Evolutionary conservation across 2,888 invertebrate species (phyloP).

Genomic region (Drosophila ezoana): DNA sequence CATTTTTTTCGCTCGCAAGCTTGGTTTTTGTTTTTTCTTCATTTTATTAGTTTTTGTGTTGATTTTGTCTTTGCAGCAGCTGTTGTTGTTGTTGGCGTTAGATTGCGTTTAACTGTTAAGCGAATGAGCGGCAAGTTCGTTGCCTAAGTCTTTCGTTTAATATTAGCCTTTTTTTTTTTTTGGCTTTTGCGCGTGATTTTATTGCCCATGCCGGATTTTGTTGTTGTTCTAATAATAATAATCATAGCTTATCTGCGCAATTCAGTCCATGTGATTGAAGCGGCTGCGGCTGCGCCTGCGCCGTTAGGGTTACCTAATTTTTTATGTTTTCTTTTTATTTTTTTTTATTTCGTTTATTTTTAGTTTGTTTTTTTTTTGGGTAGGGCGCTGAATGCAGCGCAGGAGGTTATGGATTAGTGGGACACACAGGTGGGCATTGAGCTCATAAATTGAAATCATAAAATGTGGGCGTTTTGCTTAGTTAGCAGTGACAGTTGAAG

Average conservation of each 20-base stretch:
- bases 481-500: conserved; percentile 34
- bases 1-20: conserved; percentile 59
- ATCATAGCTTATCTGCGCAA: conserved; percentile 62
- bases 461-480: conserved; percentile 41
- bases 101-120: conserved; percentile 71
- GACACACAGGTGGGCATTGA: conserved; percentile 55
- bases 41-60: conserved; percentile 44
- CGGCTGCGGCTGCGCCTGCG: conserved; percentile 49
- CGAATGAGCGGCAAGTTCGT: conserved; percentile 50
- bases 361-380: conserved; percentile 48
- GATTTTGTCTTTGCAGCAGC: conserved; percentile 47
- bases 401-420: conserved; percentile 53
- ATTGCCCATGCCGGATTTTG: conserved; percentile 32
- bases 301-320: conserved; percentile 57
- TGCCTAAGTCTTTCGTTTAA: conserved; percentile 48
- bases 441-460: conserved; percentile 51
- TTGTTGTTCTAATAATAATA: conserved; percentile 55
- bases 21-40: conserved; percentile 26
- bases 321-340: conserved; percentile 23
- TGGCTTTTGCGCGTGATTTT: conserved; percentile 43
- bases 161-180: conserved; percentile 14
- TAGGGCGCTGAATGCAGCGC: conserved; percentile 52
- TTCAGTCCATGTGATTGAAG: conserved; percentile 41
- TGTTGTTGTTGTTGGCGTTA: conserved; percentile 45
- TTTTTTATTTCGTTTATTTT: conserved; percentile 22